A percentile compares a stretch with the other conserved stretches of the same genome.
Conservation (phyloP, 2,888 invertebrate genomes). For the Nebria salina region DNA sequence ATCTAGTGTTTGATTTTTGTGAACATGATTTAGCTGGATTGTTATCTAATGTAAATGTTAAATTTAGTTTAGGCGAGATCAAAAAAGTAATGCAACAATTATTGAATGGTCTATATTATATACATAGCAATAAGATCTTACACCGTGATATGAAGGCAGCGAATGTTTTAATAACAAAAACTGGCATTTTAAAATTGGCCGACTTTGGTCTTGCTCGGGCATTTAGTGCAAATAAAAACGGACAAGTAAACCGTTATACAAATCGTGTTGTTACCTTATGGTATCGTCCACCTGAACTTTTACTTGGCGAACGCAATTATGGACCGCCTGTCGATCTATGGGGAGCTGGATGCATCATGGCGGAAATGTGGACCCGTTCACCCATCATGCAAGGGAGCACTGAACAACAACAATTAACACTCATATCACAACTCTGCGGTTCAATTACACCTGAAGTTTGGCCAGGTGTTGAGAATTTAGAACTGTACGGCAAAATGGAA, state of each 20-base stretch:
- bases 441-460: constrained; percentile 93
- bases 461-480: constrained; percentile 92
- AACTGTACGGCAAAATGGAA: constrained; percentile 88
- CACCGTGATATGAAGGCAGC: constrained; percentile 99
- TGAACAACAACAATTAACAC: constrained; percentile 93
- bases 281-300: constrained; percentile 82
- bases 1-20: constrained; percentile 97
- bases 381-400: constrained; percentile 97
- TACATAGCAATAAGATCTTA: constrained; percentile 94
- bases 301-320: constrained; percentile 90
- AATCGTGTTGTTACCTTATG: constrained; percentile 97
- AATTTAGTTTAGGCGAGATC: constrained; percentile 95
- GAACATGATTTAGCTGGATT: constrained; percentile 98
- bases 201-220: constrained; percentile 98
- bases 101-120: constrained; percentile 91
- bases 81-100: constrained; percentile 93
- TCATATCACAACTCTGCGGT: constrained; percentile 96
- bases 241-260: constrained; percentile 80
- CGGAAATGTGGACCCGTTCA: constrained; percentile 98
- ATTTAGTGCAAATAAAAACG: constrained; percentile 87
- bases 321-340: constrained; percentile 97
- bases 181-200: constrained; percentile 92
- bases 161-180: constrained; percentile 96
- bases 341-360: constrained; percentile 99
- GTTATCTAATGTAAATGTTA: constrained; percentile 92